phyloP scores from a whole-genome alignment of 2,797 vertebrate species.

The Coranthus polyacanthus region DNA sequence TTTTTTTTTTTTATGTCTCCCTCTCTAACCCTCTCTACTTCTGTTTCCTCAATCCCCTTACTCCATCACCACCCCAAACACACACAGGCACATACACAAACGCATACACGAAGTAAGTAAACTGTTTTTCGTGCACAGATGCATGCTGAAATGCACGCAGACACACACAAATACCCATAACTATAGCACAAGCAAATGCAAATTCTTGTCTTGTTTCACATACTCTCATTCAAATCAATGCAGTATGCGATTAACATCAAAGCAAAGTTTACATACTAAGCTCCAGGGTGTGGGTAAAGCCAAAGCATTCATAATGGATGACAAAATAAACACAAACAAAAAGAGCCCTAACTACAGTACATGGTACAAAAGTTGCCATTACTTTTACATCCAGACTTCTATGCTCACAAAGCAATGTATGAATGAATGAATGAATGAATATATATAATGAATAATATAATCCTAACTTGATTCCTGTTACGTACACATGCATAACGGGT shows the following conservation, averaged over 20 bases:
- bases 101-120: constrained; percentile 22
- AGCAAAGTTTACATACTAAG: constrained; percentile 50
- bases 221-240: constrained; percentile 52
- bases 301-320: constrained; percentile 50
- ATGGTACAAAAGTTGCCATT: constrained; percentile 30
- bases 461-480: too few species aligned
- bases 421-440: not conserved
- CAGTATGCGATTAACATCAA: constrained; percentile 64
- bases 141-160: constrained; percentile 25
- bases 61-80: constrained; percentile 25
- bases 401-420: constrained; percentile 9
- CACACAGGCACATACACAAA: not conserved
- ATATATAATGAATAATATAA: too few species aligned
- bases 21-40: constrained; percentile 3
- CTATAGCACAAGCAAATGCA: constrained; percentile 22
- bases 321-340: constrained; percentile 13
- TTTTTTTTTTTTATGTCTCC: constrained; percentile 28
- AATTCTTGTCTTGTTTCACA: constrained; percentile 43
- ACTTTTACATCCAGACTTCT: constrained; percentile 19
- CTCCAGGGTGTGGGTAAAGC: constrained; percentile 54
- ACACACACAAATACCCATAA: constrained; percentile 6
- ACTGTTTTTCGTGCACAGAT: constrained; percentile 36
- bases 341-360: constrained; percentile 15
- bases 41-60: constrained; percentile 21
- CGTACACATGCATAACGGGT: not conserved